phyloP scores from a whole-genome alignment of 2,888 invertebrate genomes.

The Beris chalybata region DNA sequence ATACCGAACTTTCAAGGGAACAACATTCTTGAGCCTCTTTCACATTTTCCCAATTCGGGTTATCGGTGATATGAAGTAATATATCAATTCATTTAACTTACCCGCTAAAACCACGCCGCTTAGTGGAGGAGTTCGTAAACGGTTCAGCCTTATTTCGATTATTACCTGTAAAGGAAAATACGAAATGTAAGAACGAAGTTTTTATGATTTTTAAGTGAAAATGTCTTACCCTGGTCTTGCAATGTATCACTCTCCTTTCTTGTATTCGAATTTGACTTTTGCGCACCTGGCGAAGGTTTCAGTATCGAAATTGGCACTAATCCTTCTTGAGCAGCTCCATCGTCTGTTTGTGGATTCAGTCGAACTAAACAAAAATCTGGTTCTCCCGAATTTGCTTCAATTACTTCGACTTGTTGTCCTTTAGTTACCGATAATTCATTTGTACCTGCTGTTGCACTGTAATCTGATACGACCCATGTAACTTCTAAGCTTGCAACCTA shows the following conservation, averaged over 20 bases:
- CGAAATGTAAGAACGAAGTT: constrained; percentile 40
- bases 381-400: constrained; percentile 69
- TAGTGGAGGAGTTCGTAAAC: constrained; percentile 78
- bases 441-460: constrained; percentile 70
- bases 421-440: constrained; percentile 83
- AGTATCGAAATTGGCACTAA: constrained; percentile 79
- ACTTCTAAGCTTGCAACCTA: constrained; percentile 81
- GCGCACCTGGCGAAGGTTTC: constrained; percentile 70
- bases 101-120: constrained; percentile 82
- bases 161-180: constrained; percentile 64
- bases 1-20: too few relatives aligned
- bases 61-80: too few relatives aligned
- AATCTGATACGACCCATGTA: constrained; percentile 90
- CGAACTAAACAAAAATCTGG: constrained; percentile 74
- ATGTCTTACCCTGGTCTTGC: constrained; percentile 52
- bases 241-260: constrained; percentile 52
- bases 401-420: constrained; percentile 92
- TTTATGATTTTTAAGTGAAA: neutral
- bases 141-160: constrained; percentile 52
- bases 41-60: too few relatives aligned
- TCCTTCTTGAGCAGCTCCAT: constrained; percentile 69
- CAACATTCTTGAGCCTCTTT: too few relatives aligned
- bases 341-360: constrained; percentile 59
- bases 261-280: constrained; percentile 39
- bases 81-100: constrained; percentile 59